Evolutionary conservation across 2,797 vertebrate species (phyloP).

Genomic region (Hybognathus amarus): DNA sequence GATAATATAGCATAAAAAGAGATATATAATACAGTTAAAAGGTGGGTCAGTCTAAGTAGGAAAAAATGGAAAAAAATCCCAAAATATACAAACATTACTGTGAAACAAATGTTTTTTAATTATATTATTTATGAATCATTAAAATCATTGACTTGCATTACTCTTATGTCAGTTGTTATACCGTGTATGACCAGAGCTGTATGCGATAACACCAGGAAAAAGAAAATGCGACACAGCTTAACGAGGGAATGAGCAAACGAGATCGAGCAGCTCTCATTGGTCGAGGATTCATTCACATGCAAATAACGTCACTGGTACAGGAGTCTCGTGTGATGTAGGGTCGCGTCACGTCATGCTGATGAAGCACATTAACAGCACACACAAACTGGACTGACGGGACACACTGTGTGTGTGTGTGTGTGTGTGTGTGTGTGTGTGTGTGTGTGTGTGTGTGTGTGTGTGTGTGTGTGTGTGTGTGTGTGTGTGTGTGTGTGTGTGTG

Average conservation of each 20-base stretch:
- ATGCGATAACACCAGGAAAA: not conserved
- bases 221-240: no score
- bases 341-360: not conserved
- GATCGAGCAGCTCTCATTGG: not conserved
- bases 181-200: no score
- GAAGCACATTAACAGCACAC: not conserved
- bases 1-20: no score
- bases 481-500: not conserved
- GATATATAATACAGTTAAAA: no score
- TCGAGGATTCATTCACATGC: not conserved
- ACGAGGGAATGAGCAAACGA: not conserved
- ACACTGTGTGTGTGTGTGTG: not conserved
- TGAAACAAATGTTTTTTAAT: no score
- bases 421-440: not conserved
- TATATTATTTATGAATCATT: no score
- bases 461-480: no score
- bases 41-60: no score
- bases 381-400: not conserved
- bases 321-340: not conserved
- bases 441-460: not conserved
- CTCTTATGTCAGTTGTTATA: no score
- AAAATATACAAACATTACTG: no score
- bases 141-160: no score
- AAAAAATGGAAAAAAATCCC: no score
- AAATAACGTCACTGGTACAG: not conserved